A percentile compares a stretch with the other conserved stretches of the same genome.
Conservation (phyloP, 30 jellyfish, hydroid and myxozoan genomes). For the Morbakka virulenta region DNA sequence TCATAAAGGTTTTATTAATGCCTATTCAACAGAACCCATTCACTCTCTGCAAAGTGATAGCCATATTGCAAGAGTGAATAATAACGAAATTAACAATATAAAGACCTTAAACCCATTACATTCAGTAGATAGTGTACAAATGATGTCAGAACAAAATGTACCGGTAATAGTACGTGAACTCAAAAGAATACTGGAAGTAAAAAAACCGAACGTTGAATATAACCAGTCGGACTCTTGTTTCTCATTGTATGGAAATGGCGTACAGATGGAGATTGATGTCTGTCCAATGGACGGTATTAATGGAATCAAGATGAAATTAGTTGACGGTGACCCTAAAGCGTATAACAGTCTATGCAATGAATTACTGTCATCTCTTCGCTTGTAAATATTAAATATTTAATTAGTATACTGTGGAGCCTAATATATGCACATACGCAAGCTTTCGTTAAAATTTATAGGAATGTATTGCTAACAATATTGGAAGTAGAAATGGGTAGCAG, state of each 20-base stretch:
- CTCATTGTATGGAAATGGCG: constrained; percentile 79
- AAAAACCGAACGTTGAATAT: constrained; percentile 61
- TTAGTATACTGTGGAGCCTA: not conserved
- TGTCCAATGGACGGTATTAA: constrained; percentile 60
- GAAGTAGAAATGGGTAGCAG: too few relatives aligned
- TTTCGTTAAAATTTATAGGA: not conserved
- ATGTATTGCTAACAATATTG: too few relatives aligned
- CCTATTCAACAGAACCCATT: too few relatives aligned
- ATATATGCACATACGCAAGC: not conserved
- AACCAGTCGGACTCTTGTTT: constrained; percentile 79
- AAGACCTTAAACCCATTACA: constrained; percentile 58
- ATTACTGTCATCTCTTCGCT: constrained; percentile 55
- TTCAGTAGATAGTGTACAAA: constrained; percentile 66
- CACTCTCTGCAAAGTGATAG: too few relatives aligned
- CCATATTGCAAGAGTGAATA: not conserved
- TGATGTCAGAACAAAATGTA: constrained; percentile 59
- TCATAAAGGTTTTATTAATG: too few relatives aligned
- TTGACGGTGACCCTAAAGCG: constrained; percentile 92
- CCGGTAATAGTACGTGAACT: constrained; percentile 66
- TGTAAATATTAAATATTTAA: constrained; percentile 28
- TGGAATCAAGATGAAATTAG: constrained; percentile 74
- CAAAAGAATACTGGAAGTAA: constrained; percentile 65
- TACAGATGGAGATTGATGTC: constrained; percentile 90
- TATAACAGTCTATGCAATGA: constrained; percentile 81
- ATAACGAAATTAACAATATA: not conserved